A percentile compares a stretch with the other conserved stretches of the same genome.
phyloP scores from a whole-genome alignment of 2,888 invertebrate species.

The Ramazzottius varieornatus region DNA sequence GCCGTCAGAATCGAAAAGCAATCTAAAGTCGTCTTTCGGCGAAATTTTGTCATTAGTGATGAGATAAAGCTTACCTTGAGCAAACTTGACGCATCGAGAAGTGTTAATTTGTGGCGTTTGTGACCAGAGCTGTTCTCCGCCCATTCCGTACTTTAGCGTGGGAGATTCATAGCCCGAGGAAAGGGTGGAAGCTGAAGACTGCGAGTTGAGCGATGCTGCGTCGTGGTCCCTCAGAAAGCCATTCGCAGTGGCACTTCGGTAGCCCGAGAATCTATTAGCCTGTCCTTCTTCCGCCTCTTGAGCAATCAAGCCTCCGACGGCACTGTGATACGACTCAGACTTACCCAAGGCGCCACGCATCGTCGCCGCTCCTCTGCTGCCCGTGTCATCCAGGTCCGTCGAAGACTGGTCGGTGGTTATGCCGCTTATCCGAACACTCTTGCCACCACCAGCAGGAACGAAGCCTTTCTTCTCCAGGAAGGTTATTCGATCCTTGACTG shows the following conservation, averaged over 20 bases:
- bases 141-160: neutral
- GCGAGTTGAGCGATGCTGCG: neutral
- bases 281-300: neutral
- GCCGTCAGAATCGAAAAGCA: too few species aligned
- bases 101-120: too few species aligned
- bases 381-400: neutral
- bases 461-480: neutral
- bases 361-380: neutral
- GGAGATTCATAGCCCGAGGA: constrained; percentile 4
- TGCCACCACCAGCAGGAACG: neutral
- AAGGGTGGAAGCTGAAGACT: neutral
- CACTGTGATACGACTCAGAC: neutral
- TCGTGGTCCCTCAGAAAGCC: neutral
- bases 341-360: neutral
- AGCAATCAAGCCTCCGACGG: neutral
- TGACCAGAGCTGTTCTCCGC: neutral
- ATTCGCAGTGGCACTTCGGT: neutral
- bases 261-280: neutral
- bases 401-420: constrained; percentile 1
- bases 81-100: too few species aligned
- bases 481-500: neutral
- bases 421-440: neutral
- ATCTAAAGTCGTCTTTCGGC: too few species aligned
- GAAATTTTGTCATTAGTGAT: too few species aligned
- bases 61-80: too few species aligned